Evolutionary conservation across 2,888 invertebrate species (phyloP).

Genomic region (Cataglyphis cursor): DNA sequence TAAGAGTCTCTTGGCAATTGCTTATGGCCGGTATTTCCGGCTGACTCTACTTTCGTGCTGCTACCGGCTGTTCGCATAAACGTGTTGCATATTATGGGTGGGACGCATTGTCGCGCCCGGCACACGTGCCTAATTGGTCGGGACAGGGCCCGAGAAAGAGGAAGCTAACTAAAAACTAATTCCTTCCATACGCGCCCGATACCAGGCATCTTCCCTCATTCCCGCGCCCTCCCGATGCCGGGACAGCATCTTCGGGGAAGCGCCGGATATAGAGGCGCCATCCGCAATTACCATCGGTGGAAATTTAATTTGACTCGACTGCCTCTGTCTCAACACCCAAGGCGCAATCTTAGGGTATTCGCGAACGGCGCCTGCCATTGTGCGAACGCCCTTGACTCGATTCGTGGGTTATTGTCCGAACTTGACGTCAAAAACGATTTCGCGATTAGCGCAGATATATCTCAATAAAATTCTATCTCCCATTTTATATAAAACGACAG

Average conservation of each 20-base stretch:
- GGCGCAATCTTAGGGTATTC: conserved; percentile 41
- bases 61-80: conserved; percentile 73
- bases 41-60: conserved; percentile 58
- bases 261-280: conserved; percentile 87
- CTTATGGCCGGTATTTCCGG: conserved; percentile 72
- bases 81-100: conserved; percentile 82
- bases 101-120: conserved; percentile 83
- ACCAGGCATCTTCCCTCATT: conserved; percentile 59
- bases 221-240: conserved; percentile 45
- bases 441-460: neutral
- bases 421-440: neutral
- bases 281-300: conserved; percentile 83
- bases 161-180: conserved; percentile 85
- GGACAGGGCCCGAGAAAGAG: conserved; percentile 77
- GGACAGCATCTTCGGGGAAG: conserved; percentile 83
- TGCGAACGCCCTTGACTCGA: conserved; percentile 56
- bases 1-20: conserved; percentile 48
- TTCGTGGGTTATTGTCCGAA: conserved; percentile 35
- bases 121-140: conserved; percentile 85
- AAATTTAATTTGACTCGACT: conserved; percentile 83
- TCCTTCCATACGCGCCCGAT: conserved; percentile 84
- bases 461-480: conserved; percentile 7
- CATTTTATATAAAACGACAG: neutral
- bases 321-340: conserved; percentile 71
- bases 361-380: conserved; percentile 57